Evolutionary conservation across 92 coral and sea anemone species (phyloP).

Genomic region (Galaxea fascicularis): DNA sequence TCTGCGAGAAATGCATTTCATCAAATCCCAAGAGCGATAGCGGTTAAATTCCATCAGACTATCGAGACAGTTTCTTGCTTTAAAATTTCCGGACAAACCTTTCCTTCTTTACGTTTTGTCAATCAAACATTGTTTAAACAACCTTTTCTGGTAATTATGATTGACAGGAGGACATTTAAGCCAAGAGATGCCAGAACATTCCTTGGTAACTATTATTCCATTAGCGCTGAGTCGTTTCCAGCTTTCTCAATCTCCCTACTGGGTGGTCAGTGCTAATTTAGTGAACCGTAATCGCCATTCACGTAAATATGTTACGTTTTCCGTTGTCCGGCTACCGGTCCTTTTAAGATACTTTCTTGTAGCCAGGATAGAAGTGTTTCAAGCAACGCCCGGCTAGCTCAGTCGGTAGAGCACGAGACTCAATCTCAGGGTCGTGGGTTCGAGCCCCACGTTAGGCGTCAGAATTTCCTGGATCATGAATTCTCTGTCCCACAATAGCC

Average conservation of each 20-base stretch:
- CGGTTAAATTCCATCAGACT: background rate
- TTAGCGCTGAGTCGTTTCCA: background rate
- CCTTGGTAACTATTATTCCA: background rate
- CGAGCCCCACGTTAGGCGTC: constrained; percentile 4
- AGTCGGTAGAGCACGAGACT: constrained; percentile 95
- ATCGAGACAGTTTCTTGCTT: background rate
- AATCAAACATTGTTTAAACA: background rate
- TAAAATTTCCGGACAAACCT: background rate
- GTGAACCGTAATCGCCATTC: too few species aligned
- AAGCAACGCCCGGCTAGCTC: constrained; percentile 83
- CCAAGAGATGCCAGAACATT: background rate
- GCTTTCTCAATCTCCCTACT: background rate
- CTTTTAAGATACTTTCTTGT: background rate
- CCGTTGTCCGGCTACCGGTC: background rate
- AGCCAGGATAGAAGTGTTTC: background rate
- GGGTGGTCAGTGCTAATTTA: background rate
- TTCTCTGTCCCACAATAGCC: too few species aligned
- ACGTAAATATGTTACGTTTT: too few species aligned
- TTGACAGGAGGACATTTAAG: background rate
- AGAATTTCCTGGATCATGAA: too few species aligned
- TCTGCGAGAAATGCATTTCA: background rate
- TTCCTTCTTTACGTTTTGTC: background rate
- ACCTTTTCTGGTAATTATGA: background rate
- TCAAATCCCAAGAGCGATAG: background rate
- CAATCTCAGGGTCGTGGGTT: constrained; percentile 88